These are phyloP conservation scores for Tangara arthus DNA, from an alignment of 2,797 vertebrate species.

Conservation along the genomic window DNA sequence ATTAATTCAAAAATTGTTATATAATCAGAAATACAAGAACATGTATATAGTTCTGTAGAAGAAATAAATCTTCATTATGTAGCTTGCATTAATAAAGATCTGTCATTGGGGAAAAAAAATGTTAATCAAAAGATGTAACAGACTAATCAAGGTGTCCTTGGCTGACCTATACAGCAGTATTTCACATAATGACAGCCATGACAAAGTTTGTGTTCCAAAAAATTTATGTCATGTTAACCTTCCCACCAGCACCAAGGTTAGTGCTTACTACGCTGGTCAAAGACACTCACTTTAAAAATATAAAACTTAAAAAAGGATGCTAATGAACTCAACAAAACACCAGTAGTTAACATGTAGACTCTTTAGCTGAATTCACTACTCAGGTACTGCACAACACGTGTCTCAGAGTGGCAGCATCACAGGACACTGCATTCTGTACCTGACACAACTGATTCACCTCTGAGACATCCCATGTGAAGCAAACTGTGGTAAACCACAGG, in stretches of 20 bases:
- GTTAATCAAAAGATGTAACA: background rate
- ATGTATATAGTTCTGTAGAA: background rate
- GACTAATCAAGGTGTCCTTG: constrained; percentile 57
- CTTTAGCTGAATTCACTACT: background rate
- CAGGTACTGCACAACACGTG: background rate
- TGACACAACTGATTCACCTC: background rate
- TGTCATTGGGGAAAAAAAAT: background rate
- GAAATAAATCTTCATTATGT: constrained; percentile 48
- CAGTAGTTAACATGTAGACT: background rate
- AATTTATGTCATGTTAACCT: constrained; percentile 35
- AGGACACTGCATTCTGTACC: background rate
- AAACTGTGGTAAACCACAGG: background rate
- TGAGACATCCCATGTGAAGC: background rate
- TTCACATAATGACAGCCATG: constrained; percentile 26
- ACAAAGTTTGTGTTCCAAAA: constrained; percentile 50
- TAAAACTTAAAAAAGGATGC: background rate
- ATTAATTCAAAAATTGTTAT: constrained; percentile 16
- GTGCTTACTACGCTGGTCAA: background rate
- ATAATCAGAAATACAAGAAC: constrained; percentile 34
- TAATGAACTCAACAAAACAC: background rate
- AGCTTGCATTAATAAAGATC: constrained; percentile 29
- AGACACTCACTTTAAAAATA: constrained; percentile 35
- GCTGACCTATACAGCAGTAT: background rate
- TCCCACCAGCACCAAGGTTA: constrained; percentile 23
- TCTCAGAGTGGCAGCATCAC: background rate